Evolutionary conservation across 2,113 vertebrate species (phyloP).

Genomic region (Brienomyrus brachyistius): DNA sequence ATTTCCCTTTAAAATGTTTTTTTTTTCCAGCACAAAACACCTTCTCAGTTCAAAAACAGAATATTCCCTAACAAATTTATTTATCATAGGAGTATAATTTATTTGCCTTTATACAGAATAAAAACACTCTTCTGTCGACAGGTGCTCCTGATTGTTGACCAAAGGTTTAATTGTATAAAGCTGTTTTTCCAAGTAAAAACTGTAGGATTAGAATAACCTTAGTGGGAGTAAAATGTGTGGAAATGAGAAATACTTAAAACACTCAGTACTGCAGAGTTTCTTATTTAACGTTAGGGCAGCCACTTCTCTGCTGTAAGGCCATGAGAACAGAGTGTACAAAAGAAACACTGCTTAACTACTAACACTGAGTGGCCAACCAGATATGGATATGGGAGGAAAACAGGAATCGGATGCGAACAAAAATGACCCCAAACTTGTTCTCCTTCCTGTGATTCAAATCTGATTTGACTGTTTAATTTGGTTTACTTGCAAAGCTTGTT

Average conservation of each 20-base stretch:
- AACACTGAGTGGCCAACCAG: neutral
- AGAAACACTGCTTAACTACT: neutral
- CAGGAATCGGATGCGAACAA: neutral
- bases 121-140: neutral
- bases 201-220: neutral
- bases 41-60: neutral
- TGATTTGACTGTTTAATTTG: neutral
- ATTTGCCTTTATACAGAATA: neutral
- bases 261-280: neutral
- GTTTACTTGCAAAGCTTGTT: neutral
- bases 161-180: neutral
- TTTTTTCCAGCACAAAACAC: neutral
- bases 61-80: neutral
- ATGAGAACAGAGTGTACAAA: neutral
- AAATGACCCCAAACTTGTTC: neutral
- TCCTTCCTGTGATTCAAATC: conserved; percentile 8
- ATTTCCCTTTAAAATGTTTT: neutral
- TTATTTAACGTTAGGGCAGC: neutral
- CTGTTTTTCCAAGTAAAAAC: neutral
- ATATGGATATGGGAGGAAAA: neutral
- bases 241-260: neutral
- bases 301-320: neutral
- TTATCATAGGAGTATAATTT: neutral
- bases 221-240: neutral
- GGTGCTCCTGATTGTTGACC: neutral